Conservation (phyloP, 1,140 invertebrate genomes). For the Halictus rubicundus region DNA sequence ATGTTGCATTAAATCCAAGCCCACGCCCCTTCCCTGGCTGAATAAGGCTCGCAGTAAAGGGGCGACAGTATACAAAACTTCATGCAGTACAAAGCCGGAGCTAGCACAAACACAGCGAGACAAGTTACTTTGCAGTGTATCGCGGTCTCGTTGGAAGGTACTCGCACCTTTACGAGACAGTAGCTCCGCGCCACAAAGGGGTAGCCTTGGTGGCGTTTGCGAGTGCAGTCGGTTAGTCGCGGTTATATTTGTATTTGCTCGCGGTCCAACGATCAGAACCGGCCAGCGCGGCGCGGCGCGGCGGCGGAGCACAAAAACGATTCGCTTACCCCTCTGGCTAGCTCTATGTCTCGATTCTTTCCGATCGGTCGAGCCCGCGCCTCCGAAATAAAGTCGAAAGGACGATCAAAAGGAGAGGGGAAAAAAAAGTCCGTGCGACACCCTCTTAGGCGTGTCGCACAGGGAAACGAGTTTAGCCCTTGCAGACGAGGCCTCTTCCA, state of each 20-base stretch:
- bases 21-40: no score
- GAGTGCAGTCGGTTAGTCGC: constrained; percentile 6
- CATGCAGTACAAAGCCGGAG: no score
- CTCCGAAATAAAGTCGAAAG: constrained; percentile 46
- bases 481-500: constrained; percentile 29
- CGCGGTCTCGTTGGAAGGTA: not conserved
- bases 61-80: no score
- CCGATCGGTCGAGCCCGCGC: constrained; percentile 44
- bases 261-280: constrained; percentile 37
- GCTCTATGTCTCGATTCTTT: constrained; percentile 1
- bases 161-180: constrained; percentile 17
- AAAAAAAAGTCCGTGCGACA: constrained; percentile 47
- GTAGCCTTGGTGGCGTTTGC: constrained; percentile 36
- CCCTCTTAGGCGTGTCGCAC: constrained; percentile 16
- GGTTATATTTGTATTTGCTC: constrained; percentile 26
- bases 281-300: not conserved
- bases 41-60: no score
- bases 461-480: constrained; percentile 54
- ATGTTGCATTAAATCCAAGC: no score
- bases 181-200: constrained; percentile 21
- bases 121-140: not conserved
- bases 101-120: not conserved
- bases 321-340: not conserved
- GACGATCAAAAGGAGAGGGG: constrained; percentile 60
- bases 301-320: not conserved